These are phyloP conservation scores for Mus spicilegus DNA, from an alignment of 2,113 vertebrate genomes.

Conservation along the genomic window DNA sequence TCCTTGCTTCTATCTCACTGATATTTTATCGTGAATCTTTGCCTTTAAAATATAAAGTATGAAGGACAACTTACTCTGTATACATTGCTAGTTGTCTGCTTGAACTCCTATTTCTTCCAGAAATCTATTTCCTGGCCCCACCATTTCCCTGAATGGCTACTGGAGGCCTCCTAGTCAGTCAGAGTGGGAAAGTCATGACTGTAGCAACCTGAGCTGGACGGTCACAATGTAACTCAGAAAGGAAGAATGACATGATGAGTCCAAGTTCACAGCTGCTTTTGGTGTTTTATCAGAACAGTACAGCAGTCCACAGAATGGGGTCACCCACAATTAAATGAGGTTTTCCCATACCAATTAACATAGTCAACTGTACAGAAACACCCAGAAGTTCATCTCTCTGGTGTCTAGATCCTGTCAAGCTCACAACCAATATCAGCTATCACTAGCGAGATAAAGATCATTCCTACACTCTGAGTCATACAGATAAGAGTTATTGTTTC, in stretches of 20 bases:
- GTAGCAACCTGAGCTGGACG: neutral
- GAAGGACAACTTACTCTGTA: neutral
- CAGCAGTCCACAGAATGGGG: neutral
- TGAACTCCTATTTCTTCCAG: neutral
- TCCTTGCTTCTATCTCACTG: neutral
- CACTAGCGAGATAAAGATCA: conserved; percentile 52
- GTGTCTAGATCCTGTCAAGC: neutral
- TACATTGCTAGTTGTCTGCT: neutral
- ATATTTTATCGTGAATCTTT: neutral
- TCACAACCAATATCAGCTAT: neutral
- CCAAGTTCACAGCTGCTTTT: too few species aligned
- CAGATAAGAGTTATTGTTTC: neutral
- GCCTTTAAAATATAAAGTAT: neutral
- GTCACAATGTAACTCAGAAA: neutral
- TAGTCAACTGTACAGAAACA: too few species aligned
- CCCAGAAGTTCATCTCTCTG: neutral
- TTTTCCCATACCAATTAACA: neutral
- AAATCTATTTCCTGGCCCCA: neutral
- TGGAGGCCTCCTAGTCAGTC: neutral
- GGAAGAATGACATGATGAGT: neutral
- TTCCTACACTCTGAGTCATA: conserved; percentile 33
- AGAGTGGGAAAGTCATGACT: neutral
- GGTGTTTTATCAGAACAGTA: neutral
- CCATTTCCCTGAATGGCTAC: neutral
- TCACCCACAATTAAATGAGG: too few species aligned